Evolutionary conservation across 2,797 vertebrate species (phyloP).

Genomic region (Pantherophis alleghaniensis): DNA sequence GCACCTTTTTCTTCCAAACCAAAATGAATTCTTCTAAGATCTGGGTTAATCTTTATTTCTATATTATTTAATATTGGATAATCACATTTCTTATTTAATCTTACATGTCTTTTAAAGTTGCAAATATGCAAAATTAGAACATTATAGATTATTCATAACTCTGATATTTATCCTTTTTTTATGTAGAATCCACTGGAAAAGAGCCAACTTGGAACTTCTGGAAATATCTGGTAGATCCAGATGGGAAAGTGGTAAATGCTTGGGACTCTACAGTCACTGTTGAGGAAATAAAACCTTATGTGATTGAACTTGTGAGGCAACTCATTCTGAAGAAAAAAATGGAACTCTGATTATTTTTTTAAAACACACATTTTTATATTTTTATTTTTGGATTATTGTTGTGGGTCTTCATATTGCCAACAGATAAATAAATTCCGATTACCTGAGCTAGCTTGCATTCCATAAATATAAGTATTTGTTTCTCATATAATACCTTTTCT

Average conservation of each 20-base stretch:
- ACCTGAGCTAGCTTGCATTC: background rate
- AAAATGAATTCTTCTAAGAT: background rate
- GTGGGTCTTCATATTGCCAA: constrained; percentile 48
- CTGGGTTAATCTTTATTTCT: background rate
- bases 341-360: constrained; percentile 80
- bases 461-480: constrained; percentile 3
- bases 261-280: constrained; percentile 89
- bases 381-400: constrained; percentile 21
- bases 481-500: background rate
- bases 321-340: constrained; percentile 91
- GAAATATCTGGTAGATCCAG: constrained; percentile 89
- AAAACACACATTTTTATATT: background rate
- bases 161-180: constrained; percentile 24
- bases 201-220: constrained; percentile 98
- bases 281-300: constrained; percentile 83
- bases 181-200: constrained; percentile 81
- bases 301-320: constrained; percentile 86
- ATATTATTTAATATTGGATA: background rate
- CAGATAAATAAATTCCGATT: background rate
- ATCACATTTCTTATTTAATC: constrained; percentile 28
- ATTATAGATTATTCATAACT: constrained; percentile 23
- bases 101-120: constrained; percentile 21
- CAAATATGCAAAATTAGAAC: constrained; percentile 14
- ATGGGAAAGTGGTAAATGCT: constrained; percentile 85
- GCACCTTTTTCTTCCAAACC: background rate